Base-by-base conservation (phyloP, 2,797 vertebrate species). In the Onychomys leucogaster region DNA sequence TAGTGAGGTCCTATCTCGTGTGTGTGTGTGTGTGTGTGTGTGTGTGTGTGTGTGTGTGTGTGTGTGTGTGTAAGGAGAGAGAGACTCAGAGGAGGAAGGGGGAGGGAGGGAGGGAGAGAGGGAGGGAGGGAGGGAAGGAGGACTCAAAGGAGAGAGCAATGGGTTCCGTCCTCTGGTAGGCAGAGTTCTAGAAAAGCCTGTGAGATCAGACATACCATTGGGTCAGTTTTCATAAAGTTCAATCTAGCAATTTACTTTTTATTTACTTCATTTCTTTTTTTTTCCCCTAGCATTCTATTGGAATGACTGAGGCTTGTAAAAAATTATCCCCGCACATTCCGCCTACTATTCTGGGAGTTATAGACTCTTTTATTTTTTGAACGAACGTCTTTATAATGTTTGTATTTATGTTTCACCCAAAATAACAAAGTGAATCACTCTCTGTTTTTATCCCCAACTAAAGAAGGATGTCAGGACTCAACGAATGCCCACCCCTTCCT, bases 181-280 rank as follows among this genome's bases (percentile, higher is more conserved):
- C 46, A 91, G 4, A 14, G 29, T 63, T 71, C 87, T 91, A 71
- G 46, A 65, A 86, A 83, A 78, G 32, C 21, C n/a, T 13, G 46
- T 78, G 75, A 63, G 23, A 85, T 71, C 41, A 57, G 73, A 93
- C 85, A 89, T 43, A 59, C 27, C 83, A 37, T 57, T 55, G 21
- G 46, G 37, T 23, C 46, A 34, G 49, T 92, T 85, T 85, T 92
- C 67, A 85, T 89, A 94, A 95, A 96, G 90, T 55, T 37, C 21
- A 55, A 13, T 43, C n/a, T 27, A 67, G n/a, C 59, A 88, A 46
- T 8, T 46, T 49, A 25, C 10, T 87, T 81, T 85, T 71, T 69
- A 81, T 73, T 78, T 73, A 27, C 2, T 83, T 93, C 49, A 6
- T 67, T 92, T 94, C n/a, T 13, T 76, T 61, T 69, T 71, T 59